Percentiles rank a stretch among this genome's conserved stretches.
Evolutionary conservation across 35 echinoderm and acorn worm genomes (phyloP).

Genomic region (Diadema setosum): DNA sequence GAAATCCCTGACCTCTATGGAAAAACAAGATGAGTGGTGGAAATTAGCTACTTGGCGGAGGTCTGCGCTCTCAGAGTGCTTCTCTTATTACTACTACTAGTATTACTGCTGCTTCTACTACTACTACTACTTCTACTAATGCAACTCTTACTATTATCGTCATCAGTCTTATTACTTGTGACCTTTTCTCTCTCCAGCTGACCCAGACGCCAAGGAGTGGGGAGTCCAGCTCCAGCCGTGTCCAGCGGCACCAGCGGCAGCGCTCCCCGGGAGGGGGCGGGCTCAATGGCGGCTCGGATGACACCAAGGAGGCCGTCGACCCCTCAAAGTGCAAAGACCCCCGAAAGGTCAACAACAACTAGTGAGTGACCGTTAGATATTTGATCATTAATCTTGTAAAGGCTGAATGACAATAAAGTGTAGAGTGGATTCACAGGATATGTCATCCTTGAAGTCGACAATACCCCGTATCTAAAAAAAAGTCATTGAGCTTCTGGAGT

Average conservation of each 20-base stretch:
- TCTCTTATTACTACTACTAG: too few species aligned
- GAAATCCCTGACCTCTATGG: too few species aligned
- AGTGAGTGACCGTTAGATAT: conserved; percentile 38
- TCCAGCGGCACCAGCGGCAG: neutral
- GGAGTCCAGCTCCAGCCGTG: conserved; percentile 3
- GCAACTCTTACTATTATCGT: too few species aligned
- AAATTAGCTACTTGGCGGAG: too few species aligned
- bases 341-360: conserved; percentile 44
- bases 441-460: neutral
- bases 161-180: too few species aligned
- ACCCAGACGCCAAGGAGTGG: conserved; percentile 62
- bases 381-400: neutral
- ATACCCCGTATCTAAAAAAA: too few species aligned
- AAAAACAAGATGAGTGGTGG: too few species aligned
- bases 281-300: conserved; percentile 77
- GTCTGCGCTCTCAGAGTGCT: too few species aligned
- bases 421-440: neutral
- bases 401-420: neutral
- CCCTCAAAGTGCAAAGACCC: conserved; percentile 68
- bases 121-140: too few species aligned
- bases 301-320: conserved; percentile 27
- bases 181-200: conserved; percentile 30
- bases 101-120: too few species aligned
- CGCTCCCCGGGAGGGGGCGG: conserved; percentile 1
- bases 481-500: too few species aligned